Evolutionary conservation across 2,113 vertebrate genomes (phyloP).

Genomic region (Marmota monax): DNA sequence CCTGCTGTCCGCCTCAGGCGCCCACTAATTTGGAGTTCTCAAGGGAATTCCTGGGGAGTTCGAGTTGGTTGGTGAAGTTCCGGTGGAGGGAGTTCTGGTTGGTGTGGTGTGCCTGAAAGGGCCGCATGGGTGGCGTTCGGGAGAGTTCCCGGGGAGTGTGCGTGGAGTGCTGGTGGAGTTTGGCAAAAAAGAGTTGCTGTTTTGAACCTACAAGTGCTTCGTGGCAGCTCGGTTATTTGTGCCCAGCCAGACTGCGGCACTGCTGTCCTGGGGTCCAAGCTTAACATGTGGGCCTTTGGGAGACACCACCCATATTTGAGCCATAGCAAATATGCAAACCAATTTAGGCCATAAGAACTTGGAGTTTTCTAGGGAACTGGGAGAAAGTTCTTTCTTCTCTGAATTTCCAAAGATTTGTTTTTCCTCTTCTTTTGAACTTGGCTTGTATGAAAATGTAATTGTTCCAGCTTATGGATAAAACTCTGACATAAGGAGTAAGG

Average conservation of each 20-base stretch:
- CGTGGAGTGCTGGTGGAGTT: too few relatives aligned
- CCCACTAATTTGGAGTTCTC: too few relatives aligned
- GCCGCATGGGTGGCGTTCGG: too few relatives aligned
- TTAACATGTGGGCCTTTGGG: not conserved
- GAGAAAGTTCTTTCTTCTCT: not conserved
- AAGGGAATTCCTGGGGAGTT: too few relatives aligned
- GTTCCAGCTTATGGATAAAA: not conserved
- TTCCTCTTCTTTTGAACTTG: not conserved
- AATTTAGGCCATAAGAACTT: not conserved
- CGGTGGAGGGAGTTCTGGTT: too few relatives aligned
- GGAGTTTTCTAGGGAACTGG: not conserved
- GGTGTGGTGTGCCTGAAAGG: too few relatives aligned
- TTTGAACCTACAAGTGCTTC: too few relatives aligned
- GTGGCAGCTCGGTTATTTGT: too few relatives aligned
- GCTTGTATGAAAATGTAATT: not conserved
- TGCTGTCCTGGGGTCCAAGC: not conserved
- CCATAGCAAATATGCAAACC: not conserved
- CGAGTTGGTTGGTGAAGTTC: too few relatives aligned
- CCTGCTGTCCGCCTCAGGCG: rapidly evolving
- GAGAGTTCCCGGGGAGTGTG: too few relatives aligned
- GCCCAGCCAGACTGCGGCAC: too few relatives aligned
- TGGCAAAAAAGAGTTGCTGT: too few relatives aligned
- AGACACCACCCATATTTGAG: not conserved
- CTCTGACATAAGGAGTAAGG: not conserved
- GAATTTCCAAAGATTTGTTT: not conserved